These are phyloP conservation scores for Archips crataeganus DNA, from an alignment of 2,888 invertebrate species.

Conservation along the genomic window DNA sequence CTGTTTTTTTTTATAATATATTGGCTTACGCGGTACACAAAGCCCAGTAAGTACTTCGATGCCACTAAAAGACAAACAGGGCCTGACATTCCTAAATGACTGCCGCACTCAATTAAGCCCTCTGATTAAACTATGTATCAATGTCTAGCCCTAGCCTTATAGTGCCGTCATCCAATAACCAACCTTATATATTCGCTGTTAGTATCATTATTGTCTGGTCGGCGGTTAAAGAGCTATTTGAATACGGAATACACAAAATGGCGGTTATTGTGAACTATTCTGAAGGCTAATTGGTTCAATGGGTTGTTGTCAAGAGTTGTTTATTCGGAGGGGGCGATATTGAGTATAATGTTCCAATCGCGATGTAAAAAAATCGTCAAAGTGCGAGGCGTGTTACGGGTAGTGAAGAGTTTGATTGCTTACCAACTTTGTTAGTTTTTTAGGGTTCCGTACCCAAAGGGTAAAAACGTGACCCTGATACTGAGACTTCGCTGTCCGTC, in stretches of 20 bases:
- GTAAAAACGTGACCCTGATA: too few species aligned
- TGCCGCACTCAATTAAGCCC: constrained; percentile 39
- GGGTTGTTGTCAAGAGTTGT: background rate
- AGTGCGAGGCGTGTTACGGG: too few species aligned
- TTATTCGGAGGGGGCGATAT: background rate
- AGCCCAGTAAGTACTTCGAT: background rate
- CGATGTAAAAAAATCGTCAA: too few species aligned
- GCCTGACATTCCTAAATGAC: constrained; percentile 29
- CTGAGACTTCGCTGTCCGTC: too few species aligned
- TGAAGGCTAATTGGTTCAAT: constrained; percentile 3
- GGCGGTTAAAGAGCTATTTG: background rate
- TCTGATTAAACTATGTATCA: constrained; percentile 42
- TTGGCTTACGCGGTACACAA: too few species aligned
- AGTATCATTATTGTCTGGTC: background rate
- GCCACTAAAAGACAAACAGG: constrained; percentile 25
- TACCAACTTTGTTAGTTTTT: background rate
- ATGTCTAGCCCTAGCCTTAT: constrained; percentile 29
- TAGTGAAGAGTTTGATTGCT: background rate
- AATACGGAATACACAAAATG: constrained; percentile 9
- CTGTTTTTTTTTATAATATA: too few species aligned
- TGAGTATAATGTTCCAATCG: background rate
- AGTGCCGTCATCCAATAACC: background rate
- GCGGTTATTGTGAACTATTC: constrained; percentile 9
- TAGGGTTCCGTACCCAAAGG: too few species aligned
- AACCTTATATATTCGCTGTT: background rate